Evolutionary conservation across 2,888 invertebrate genomes (phyloP), one percentile per base, ranked within the genome.

Genomic region (Hipparchia semele): DNA sequence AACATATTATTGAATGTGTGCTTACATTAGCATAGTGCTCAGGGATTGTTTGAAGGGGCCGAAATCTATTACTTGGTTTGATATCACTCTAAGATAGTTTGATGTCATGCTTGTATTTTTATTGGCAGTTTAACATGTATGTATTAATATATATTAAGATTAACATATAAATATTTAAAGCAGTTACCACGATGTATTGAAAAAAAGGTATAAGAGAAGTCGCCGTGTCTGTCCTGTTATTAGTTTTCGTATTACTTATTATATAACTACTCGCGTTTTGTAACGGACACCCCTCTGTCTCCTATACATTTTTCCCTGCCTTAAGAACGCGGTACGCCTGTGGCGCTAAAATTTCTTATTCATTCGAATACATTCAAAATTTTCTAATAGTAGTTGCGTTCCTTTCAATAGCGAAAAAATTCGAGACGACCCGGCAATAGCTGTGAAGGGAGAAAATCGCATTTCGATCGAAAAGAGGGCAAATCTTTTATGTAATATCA

Each of bases 401-500:
- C 86, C 86, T 89, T 92, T 91, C 87, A 91, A 92, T 90, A 83
- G 88, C 85, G 87, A 88, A 91, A 92, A 77, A 92, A 91, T 89
- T 88, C 83, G 86, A 89, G 89, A 86, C 89, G 90, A 89, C 81
- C 89, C 89, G 88, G 87, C 90, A 90, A 92, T 92, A 91, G 89
- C 89, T 90, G 85, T 84, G 86, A 88, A 89, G 90, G 90, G 90
- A 91, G 91, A 91, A 94, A 93, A 94, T 93, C 94, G 91, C 89
- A 93, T 93, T 93, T 92, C 89, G 90, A 92, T 92, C 90, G 89
- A 90, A 90, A 88, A 91, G 92, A 92, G 92, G 92, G 91, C 89
- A 93, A 93, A 93, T 92, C 93, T 94, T 94, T 94, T 94, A 92
- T 93, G 92, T 92, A 92, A 92, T 93, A 94, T 92, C 89, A 93